Conservation (phyloP, 2,113 vertebrate genomes). For the Ivindomyrus marchei region DNA sequence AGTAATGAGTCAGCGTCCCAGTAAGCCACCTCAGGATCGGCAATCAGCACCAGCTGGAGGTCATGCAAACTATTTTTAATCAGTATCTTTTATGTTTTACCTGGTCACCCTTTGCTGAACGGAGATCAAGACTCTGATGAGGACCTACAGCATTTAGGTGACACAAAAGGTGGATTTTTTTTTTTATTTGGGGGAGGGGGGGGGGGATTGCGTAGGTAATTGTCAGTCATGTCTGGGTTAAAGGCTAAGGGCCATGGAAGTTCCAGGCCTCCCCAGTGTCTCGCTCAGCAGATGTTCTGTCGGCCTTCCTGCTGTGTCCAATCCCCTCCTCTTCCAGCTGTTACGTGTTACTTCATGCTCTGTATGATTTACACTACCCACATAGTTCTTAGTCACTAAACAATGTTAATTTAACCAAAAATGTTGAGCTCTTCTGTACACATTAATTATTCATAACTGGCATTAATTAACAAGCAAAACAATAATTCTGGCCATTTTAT, state of each 20-base stretch:
- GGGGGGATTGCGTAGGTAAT: neutral
- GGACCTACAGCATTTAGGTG: neutral
- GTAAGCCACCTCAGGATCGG: neutral
- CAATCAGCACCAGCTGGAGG: too few relatives aligned
- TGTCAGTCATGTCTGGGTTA: neutral
- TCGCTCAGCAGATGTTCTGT: constrained; percentile 42
- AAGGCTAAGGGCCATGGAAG: constrained; percentile 17
- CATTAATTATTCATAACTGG: neutral
- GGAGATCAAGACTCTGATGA: neutral
- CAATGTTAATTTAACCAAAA: neutral
- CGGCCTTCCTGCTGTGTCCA: neutral
- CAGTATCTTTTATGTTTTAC: neutral
- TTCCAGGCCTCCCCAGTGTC: constrained; percentile 38
- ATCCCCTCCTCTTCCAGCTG: neutral
- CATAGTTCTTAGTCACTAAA: neutral
- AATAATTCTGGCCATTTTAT: neutral
- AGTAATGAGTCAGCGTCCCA: constrained; percentile 31
- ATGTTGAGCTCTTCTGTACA: neutral
- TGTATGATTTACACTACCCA: neutral
- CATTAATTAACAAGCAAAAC: neutral
- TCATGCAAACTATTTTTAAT: too few relatives aligned
- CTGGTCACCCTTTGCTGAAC: neutral
- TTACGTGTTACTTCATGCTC: neutral
- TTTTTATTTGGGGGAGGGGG: neutral
- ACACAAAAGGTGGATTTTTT: neutral